phyloP scores from a whole-genome alignment of 2,888 invertebrate species.

The Aphrophora alni region DNA sequence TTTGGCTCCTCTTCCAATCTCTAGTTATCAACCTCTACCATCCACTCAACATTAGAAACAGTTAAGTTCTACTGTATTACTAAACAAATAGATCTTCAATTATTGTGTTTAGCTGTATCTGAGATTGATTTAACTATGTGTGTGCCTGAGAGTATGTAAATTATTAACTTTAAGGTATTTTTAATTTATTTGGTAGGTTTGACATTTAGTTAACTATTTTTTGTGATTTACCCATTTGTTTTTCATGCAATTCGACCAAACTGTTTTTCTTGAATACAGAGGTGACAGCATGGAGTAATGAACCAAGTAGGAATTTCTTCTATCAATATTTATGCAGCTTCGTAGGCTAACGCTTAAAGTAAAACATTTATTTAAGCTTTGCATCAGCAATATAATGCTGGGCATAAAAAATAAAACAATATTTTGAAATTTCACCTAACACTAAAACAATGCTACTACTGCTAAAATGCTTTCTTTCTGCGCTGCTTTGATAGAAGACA shows the following conservation, averaged over 20 bases:
- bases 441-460: background rate
- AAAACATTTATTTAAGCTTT: background rate
- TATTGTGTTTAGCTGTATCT: no score
- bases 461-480: background rate
- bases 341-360: background rate
- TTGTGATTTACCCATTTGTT: background rate
- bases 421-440: background rate
- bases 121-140: no score
- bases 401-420: background rate
- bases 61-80: no score
- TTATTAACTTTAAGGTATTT: background rate
- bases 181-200: background rate
- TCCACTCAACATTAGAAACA: no score
- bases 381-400: background rate
- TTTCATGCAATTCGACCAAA: slow-evolving; percentile 6
- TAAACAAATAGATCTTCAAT: no score
- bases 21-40: no score
- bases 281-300: background rate
- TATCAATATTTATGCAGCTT: background rate
- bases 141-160: background rate
- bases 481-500: background rate
- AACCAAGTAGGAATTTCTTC: background rate
- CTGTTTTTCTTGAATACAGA: slow-evolving; percentile 9
- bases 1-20: no score
- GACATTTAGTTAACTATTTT: background rate